Conservation (phyloP, 2,888 invertebrate genomes). For the Orchesellides sinensis region DNA sequence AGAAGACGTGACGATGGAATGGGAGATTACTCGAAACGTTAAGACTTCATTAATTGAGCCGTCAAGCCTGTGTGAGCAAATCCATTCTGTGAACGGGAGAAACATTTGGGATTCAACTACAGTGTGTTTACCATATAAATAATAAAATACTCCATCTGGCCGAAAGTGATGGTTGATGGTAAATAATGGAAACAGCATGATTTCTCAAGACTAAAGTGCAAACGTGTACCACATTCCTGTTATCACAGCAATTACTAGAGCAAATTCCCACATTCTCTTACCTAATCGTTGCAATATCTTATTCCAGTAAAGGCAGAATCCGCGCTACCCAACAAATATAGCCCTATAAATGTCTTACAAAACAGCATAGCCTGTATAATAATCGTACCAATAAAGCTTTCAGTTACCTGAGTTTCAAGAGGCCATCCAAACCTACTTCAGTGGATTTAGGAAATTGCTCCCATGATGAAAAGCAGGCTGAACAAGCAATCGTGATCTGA, state of each 20-base stretch:
- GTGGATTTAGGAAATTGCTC: slow-evolving; percentile 60
- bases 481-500: slow-evolving; percentile 27
- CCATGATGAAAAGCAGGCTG: slow-evolving; percentile 39
- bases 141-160: too few relatives aligned
- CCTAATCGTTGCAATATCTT: not conserved
- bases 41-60: not conserved
- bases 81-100: not conserved
- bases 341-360: slow-evolving; percentile 1
- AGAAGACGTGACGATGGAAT: too few relatives aligned
- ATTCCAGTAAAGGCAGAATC: not conserved
- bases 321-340: slow-evolving; percentile 2
- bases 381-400: not conserved
- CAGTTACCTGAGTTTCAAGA: slow-evolving; percentile 49
- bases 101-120: not conserved
- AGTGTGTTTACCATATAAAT: not conserved
- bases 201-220: slow-evolving; percentile 20
- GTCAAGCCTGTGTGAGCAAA: not conserved
- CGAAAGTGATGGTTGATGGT: too few relatives aligned
- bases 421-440: slow-evolving; percentile 49
- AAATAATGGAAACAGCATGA: slow-evolving; percentile 8
- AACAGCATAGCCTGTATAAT: not conserved
- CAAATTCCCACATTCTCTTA: not conserved
- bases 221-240: slow-evolving; percentile 13
- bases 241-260: slow-evolving; percentile 1
- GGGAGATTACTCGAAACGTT: not conserved